Conservation (phyloP, 2,113 vertebrate genomes). For the Manacus vitellinus region DNA sequence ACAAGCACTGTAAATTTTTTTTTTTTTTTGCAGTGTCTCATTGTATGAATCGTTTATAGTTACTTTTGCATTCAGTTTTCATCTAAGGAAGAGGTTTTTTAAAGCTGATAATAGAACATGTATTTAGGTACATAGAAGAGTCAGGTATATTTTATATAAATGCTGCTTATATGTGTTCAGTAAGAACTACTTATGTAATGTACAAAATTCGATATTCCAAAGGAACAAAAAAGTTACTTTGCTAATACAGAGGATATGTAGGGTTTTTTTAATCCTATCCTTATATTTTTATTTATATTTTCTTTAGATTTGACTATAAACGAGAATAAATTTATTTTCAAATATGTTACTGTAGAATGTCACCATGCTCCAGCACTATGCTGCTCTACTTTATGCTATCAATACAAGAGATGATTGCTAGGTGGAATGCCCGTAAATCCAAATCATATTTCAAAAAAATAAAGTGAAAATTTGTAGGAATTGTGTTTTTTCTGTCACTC, state of each 20-base stretch:
- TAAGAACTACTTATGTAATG: background rate
- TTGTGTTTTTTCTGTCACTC: background rate
- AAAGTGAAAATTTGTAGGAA: background rate
- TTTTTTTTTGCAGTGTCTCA: background rate
- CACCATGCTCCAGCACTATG: background rate
- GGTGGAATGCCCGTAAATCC: background rate
- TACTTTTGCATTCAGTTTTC: background rate
- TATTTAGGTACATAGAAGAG: background rate
- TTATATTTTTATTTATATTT: background rate
- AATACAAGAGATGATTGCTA: background rate
- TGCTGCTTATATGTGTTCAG: background rate
- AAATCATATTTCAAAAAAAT: background rate
- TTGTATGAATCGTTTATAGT: background rate
- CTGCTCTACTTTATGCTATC: background rate
- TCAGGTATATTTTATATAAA: background rate
- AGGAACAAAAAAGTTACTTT: background rate
- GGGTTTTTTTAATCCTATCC: background rate
- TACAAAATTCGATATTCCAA: background rate
- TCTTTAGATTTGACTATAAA: background rate
- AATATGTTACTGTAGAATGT: background rate
- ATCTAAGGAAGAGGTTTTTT: background rate
- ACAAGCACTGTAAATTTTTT: background rate
- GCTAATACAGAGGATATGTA: background rate
- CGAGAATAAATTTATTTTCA: background rate
- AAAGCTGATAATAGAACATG: background rate